Base-by-base conservation (phyloP, 2,797 vertebrate genomes). In the Notolabrus celidotus region DNA sequence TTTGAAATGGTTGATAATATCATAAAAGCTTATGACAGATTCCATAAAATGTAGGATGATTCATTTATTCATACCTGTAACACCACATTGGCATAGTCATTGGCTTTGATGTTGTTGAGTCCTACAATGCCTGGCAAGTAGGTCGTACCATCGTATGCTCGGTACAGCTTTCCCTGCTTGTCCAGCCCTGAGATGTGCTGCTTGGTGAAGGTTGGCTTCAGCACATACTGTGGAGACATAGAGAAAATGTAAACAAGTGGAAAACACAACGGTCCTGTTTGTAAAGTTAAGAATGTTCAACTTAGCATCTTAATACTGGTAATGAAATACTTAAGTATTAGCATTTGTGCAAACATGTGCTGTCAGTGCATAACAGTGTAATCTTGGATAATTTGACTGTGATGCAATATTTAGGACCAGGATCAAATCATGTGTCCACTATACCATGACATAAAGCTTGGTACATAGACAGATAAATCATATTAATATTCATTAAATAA, bases 21-120 rank as follows among this genome's bases (percentile, higher is more conserved):
- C 55, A 14, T 1, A 61, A 47, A 59, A 4, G 0, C 10, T 39
- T 16, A 7, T 4, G 1, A 20, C 4, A 5, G 34, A 3, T 1
- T 53, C 7, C 8, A 45, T 8, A 59, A 25, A 46, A 52, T 6
- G 7, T 39, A 2, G 25, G 38, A 2, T 51, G 27, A 22, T 6
- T 1, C n/a, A 46, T 16, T 17, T 15, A 17, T 33, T 52, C 31
- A 52, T 90, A 99, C 98, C 96, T 99, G 98, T 25, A 99, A 92
- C 36, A 99, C 96, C 0, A 97, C 97, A 0, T 99, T 99, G 75
- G 98, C 97, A 0, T 99, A 99, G 86, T 99, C 98, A 0, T 99
- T 99, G 78, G 97, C 97, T 89, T 99, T 99, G 87, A 99, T 99
- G 83, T 99, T 99, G 91, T 99, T 99, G 79, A 99, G 94, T 7